These are phyloP conservation scores for Chaetogeoica ovagalla DNA, from an alignment of 2,888 invertebrate species.

Conservation along the genomic window DNA sequence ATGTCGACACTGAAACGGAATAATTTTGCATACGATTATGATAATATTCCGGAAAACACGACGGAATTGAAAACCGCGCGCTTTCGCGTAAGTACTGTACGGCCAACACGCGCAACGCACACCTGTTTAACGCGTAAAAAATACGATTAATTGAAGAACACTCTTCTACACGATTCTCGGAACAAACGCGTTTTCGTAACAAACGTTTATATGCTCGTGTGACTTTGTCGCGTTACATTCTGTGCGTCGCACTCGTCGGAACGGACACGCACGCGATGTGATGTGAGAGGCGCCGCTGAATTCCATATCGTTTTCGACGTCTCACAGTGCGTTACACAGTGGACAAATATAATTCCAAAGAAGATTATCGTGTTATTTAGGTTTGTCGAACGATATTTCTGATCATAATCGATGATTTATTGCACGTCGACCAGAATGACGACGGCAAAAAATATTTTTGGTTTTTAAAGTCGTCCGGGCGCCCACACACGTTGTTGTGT, in stretches of 20 bases:
- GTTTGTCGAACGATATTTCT: background rate
- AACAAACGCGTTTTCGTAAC: background rate
- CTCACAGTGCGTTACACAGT: too few relatives aligned
- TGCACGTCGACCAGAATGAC: too few relatives aligned
- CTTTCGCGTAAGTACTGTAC: background rate
- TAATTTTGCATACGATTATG: slow-evolving; percentile 15
- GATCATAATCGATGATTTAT: too few relatives aligned
- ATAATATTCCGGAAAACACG: background rate
- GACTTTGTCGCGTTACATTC: background rate
- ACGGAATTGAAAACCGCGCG: background rate
- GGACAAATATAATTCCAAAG: too few relatives aligned
- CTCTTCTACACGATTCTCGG: background rate
- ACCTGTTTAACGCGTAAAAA: background rate
- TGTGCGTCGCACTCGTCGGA: too few relatives aligned
- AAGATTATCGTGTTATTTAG: too few relatives aligned
- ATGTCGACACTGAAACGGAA: background rate
- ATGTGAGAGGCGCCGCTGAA: too few relatives aligned
- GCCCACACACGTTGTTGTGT: too few relatives aligned
- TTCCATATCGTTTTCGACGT: too few relatives aligned
- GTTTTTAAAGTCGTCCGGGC: too few relatives aligned
- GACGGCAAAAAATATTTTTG: too few relatives aligned
- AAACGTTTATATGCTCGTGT: background rate
- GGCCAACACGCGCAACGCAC: too few relatives aligned
- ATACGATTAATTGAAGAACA: background rate
- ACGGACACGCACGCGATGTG: background rate